Conservation (phyloP, 2,797 vertebrate genomes). For the Lepilemur ruficaudatus region DNA sequence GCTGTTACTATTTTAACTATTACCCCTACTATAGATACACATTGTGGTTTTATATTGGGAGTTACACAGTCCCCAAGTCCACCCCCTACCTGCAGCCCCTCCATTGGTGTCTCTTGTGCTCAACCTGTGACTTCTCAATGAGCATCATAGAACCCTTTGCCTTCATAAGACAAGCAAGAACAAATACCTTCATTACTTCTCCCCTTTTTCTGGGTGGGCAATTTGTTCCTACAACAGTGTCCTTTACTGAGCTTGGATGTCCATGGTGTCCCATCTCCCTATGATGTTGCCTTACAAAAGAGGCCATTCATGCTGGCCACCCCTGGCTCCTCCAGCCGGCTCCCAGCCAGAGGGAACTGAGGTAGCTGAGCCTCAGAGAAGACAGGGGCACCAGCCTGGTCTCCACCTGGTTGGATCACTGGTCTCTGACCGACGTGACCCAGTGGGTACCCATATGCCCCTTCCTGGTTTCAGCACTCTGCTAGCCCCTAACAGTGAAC, state of each 20-base stretch:
- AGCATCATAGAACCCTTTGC: not conserved
- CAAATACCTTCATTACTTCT: not conserved
- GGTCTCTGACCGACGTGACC: not conserved
- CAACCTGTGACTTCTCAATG: not conserved
- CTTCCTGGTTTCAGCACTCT: slow-evolving; percentile 14
- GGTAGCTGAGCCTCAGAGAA: not conserved
- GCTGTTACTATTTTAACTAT: not conserved
- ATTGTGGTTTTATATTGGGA: not conserved
- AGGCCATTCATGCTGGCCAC: not conserved
- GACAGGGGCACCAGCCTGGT: not conserved
- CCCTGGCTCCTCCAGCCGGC: not conserved
- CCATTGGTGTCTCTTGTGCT: not conserved
- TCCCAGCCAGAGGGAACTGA: not conserved
- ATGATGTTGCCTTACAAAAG: not conserved
- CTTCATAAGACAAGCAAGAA: not conserved
- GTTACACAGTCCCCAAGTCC: not conserved
- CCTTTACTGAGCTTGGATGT: not conserved
- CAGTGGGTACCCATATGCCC: not conserved
- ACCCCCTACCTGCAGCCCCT: not conserved
- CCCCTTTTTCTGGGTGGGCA: not conserved
- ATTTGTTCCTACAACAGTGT: not conserved
- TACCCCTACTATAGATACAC: not conserved
- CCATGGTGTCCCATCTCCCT: no score
- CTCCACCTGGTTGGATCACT: not conserved
- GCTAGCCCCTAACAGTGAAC: slow-evolving; percentile 44